These are phyloP conservation scores for Pleuronectes platessa DNA, from an alignment of 2,113 vertebrate genomes.

Conservation along the genomic window DNA sequence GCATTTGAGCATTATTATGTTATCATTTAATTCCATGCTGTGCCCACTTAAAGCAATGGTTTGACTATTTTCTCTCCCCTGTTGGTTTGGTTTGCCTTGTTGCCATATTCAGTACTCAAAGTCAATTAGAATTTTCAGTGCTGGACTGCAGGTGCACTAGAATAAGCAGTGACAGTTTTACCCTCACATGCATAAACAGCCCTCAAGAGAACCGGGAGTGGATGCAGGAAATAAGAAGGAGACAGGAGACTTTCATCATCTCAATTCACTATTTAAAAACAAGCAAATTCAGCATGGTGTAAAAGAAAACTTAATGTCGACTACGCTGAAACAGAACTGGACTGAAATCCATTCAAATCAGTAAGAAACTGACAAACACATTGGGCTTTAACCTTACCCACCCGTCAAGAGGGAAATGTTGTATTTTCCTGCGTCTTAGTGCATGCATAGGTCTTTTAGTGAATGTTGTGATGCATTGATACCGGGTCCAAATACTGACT, in stretches of 20 bases:
- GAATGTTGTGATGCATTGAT: slow-evolving; percentile 52
- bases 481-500: slow-evolving; percentile 42
- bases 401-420: not conserved
- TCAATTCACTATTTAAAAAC: not conserved
- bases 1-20: slow-evolving; percentile 6
- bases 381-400: not conserved
- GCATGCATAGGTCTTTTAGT: slow-evolving; percentile 20
- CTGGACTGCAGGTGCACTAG: not conserved
- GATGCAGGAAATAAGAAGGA: not conserved
- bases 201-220: not conserved
- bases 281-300: slow-evolving; percentile 1
- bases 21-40: not conserved
- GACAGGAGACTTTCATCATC: not conserved
- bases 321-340: not conserved
- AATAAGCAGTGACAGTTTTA: not conserved
- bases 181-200: too few species aligned
- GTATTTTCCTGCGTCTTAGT: not conserved
- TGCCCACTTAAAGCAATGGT: not conserved
- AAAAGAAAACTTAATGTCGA: not conserved
- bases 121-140: not conserved
- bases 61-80: not conserved
- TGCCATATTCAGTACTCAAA: not conserved
- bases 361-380: not conserved
- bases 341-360: slow-evolving; percentile 1
- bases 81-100: not conserved